A percentile compares a stretch with the other conserved stretches of the same genome.
Conservation (phyloP, 2,797 vertebrate genomes). For the Rhinella marina region DNA sequence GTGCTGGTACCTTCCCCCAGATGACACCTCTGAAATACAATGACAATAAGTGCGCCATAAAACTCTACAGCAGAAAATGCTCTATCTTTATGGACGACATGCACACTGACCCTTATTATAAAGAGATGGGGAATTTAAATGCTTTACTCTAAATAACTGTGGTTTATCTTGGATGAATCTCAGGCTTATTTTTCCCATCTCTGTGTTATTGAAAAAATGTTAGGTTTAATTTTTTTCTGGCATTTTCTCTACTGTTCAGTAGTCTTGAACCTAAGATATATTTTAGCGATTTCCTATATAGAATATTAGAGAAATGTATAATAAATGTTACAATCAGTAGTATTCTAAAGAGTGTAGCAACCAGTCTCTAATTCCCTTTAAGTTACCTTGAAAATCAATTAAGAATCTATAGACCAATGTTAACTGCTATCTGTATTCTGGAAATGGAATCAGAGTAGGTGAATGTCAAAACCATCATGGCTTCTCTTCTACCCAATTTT, state of each 20-base stretch:
- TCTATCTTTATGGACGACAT: constrained; percentile 14
- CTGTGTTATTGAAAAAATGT: not conserved
- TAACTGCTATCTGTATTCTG: not conserved
- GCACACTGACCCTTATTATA: constrained; percentile 41
- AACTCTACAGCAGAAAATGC: constrained; percentile 22
- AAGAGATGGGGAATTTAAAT: constrained; percentile 25
- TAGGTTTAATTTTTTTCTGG: not conserved
- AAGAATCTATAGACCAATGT: not conserved
- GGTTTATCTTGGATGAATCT: not conserved
- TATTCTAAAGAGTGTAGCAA: not conserved
- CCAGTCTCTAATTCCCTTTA: not conserved
- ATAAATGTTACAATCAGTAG: not conserved
- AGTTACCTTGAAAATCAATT: not conserved
- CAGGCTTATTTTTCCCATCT: not conserved
- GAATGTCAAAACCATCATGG: not conserved
- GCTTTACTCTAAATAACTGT: constrained; percentile 7
- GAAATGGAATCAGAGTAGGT: not conserved
- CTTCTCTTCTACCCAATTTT: not conserved
- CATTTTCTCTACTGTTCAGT: not conserved
- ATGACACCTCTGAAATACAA: constrained; percentile 41
- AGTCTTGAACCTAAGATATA: not conserved
- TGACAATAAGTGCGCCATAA: constrained; percentile 43
- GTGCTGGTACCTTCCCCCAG: constrained; percentile 25
- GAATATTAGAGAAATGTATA: not conserved
- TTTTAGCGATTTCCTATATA: not conserved